Evolutionary conservation across 2,888 invertebrate genomes (phyloP), one percentile per base, ranked within the genome.

Genomic region (Laspeyria flexula): DNA sequence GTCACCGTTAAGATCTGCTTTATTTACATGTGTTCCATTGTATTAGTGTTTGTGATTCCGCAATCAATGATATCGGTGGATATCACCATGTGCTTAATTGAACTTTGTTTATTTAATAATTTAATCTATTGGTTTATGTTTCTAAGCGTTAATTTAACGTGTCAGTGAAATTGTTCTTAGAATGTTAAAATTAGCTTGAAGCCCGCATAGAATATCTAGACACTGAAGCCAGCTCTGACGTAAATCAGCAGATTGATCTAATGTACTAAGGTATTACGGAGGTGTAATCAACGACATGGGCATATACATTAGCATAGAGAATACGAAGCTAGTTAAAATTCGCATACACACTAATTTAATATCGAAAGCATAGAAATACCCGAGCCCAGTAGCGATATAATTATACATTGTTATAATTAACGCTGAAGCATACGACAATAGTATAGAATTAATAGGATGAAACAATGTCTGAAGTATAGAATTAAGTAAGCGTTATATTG

Each of bases 361-460:
- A 92, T 90, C 83, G 88, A 90, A 92, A 92, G 92, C 92, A 90
- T 89, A 91, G 90, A 88, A 84, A 87, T 88, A 90, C 91, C 91
- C 90, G 90, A 90, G 91, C 90, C 91, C 90, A 88, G 79, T 90
- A 91, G 91, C 91, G 87, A 83, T 83, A 79, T 76, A 76, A 67
- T 79, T 77, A 81, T 81, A 89, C 84, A 89, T 86, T 86, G 83
- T 89, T 89, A 86, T 83, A 88, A 52, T 52, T 52, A 52, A 88
- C 88, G 92, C 91, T 85, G 83, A 92, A 92, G 91, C 91, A 88
- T 83, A 92, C 90, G 89, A 89, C 88, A 89, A 85, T 81, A 88
- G 85, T 85, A 88, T 83, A 90, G 88, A 88, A 82, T 83, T 81
- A 85, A 86, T 83, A 87, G 81, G 80, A 85, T 88, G 87, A 88